Conservation (phyloP, 2,888 invertebrate species). For the Furcula furcula region DNA sequence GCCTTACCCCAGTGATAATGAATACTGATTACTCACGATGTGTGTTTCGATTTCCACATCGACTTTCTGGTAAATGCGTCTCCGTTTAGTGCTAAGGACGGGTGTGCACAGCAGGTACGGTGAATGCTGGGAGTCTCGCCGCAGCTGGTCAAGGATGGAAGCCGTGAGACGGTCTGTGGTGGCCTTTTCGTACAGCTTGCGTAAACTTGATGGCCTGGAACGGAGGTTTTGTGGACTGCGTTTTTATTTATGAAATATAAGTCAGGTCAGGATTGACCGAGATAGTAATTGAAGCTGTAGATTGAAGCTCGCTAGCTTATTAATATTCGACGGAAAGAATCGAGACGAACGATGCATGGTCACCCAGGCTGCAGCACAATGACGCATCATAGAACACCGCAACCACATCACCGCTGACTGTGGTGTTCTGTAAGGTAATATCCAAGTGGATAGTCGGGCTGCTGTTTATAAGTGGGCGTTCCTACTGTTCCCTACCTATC, state of each 20-base stretch:
- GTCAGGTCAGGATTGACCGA: not conserved
- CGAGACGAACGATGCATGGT: too few species aligned
- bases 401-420: too few species aligned
- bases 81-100: conserved; percentile 87
- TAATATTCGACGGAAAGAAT: too few species aligned
- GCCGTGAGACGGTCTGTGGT: conserved; percentile 85
- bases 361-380: too few species aligned
- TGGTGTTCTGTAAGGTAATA: too few species aligned
- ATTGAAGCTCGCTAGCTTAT: too few species aligned
- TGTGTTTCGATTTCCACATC: conserved; percentile 94
- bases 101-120: conserved; percentile 91
- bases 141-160: conserved; percentile 84
- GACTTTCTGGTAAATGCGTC: conserved; percentile 85
- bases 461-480: too few species aligned
- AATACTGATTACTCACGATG: conserved; percentile 91
- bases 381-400: too few species aligned
- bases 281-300: conserved; percentile 2
- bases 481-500: too few species aligned
- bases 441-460: too few species aligned
- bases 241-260: not conserved
- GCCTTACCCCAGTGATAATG: too few species aligned
- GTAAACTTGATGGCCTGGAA: conserved; percentile 86
- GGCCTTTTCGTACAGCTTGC: conserved; percentile 90
- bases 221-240: not conserved
- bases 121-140: conserved; percentile 83